Base-by-base conservation (phyloP, 1,140 invertebrate species). In the Macrostomum lignano region DNA sequence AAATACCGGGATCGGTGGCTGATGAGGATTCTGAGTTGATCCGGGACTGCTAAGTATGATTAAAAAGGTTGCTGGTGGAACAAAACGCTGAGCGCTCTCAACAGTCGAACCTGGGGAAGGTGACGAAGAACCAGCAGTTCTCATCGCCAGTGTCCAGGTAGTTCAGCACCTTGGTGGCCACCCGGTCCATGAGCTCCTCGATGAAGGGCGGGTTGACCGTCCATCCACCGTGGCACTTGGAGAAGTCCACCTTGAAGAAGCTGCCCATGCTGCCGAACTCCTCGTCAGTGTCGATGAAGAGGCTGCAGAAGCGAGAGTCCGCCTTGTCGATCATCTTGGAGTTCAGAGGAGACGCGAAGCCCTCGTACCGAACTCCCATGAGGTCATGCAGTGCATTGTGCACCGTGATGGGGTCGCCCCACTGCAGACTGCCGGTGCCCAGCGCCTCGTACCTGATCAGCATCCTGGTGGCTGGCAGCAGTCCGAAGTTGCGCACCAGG, bases 91-190 rank as follows among this genome's bases (percentile, higher is more conserved):
- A n/a, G n/a, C n/a, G n/a, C n/a, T n/a, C n/a, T n/a, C n/a, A n/a
- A n/a, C n/a, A n/a, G n/a, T n/a, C n/a, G n/a, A n/a, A n/a, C n/a
- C n/a, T 15, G 5, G 26, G 26, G 19, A 28, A 28, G 4, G 26
- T 28, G 26, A 14, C 15, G 9, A 28, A 28, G 26, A 28, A 28
- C 15, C 19, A 28, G 26, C 26, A 28, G n/a, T n/a, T n/a, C 26
- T 3, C 3, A 9, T 9, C 7, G 26, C 26, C 3, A 5, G 15
- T 17, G 19, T 28, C 26, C 7, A 28, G 26, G 3, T 15, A 7
- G 7, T 28, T 3, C 7, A 15, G 15, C 14, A 28, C 19, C 19
- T 17, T 3, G 26, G 15, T 17, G 9, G 26, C 26, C 4, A 28
- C 26, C 15, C 19, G 15, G 14, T 28, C 19, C 26, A 28, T 28